Base-by-base conservation (phyloP, 2,113 vertebrate species). In the Cyrtonyx montezumae region DNA sequence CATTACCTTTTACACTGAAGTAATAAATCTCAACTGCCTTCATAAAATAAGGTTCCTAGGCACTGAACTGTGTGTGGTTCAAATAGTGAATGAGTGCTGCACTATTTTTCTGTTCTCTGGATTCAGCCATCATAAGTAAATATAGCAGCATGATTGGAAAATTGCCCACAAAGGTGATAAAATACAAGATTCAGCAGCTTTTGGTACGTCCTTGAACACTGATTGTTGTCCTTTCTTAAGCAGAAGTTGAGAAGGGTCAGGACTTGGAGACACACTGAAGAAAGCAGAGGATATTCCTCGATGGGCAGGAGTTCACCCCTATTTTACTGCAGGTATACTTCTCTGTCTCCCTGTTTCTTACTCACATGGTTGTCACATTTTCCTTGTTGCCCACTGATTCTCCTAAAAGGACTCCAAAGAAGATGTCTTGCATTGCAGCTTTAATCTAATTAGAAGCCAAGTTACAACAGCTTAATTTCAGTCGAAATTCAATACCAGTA, bases 161-260 rank as follows among this genome's bases (percentile, higher is more conserved):
- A 84, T 77, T 92, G 71, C 26, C 82, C 84, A 91, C 67, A 84
- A 84, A 67, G 56, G 78, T 91, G 66, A 87, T 79, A 89, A 93
- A 93, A 79, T 42, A 65, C 9, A 42, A 49, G 45, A 82, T 89
- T 92, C 63, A 77, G 88, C 84, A 71, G 45, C 37, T 87, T 91
- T 84, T 79, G 25, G 21, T 67, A 19, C 28, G 32, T 26, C 56
- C 63, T 45, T 95, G 59, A 87, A 96, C 89, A 92, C 5, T 8
- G 55, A 91, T 32, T 70, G 62, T 8, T 87, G 65, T 81, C 79
- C 46, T 79, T 80, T 87, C 37, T 87, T 34, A 53, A 34, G 42
- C 85, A 79, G 55, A 25, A 91, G 45, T 15, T 61, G 49, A 18
- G 55, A 70, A 89, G 49, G 62, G 76, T 23, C 34, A 51, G 12